Percentiles rank a stretch among this genome's conserved stretches.
These are phyloP conservation scores for Semicossyphus pulcher DNA, from an alignment of 2,113 vertebrate genomes.

Conservation along the genomic window DNA sequence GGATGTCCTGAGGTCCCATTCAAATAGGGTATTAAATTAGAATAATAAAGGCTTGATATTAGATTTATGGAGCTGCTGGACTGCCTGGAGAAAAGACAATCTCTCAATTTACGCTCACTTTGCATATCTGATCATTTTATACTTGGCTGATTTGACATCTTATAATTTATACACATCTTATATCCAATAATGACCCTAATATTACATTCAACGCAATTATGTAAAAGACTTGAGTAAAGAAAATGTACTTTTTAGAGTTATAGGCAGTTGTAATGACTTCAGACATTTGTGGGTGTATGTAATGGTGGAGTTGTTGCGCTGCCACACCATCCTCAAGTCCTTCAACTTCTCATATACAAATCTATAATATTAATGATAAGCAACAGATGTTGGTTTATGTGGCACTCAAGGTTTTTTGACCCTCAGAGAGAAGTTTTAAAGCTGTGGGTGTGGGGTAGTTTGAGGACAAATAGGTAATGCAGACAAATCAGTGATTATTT, in stretches of 20 bases:
- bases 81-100: conserved; percentile 60
- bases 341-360: conserved; percentile 22
- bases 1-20: conserved; percentile 67
- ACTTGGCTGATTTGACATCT: conserved; percentile 35
- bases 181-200: conserved; percentile 44
- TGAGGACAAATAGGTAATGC: conserved; percentile 3
- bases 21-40: conserved; percentile 74
- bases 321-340: neutral
- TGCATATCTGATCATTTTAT: conserved; percentile 57
- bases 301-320: conserved; percentile 11
- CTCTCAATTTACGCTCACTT: conserved; percentile 57
- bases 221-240: conserved; percentile 20
- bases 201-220: conserved; percentile 26
- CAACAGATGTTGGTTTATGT: conserved; percentile 13
- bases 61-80: conserved; percentile 59
- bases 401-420: conserved; percentile 14
- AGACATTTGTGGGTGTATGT: conserved; percentile 24
- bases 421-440: conserved; percentile 27
- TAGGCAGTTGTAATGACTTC: conserved; percentile 17
- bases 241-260: conserved; percentile 5
- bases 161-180: conserved; percentile 50
- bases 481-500: conserved; percentile 6
- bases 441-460: neutral
- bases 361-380: conserved; percentile 52
- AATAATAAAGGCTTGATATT: conserved; percentile 75